Evolutionary conservation across 1,140 invertebrate genomes (phyloP).

Genomic region (Hycleus cichorii): DNA sequence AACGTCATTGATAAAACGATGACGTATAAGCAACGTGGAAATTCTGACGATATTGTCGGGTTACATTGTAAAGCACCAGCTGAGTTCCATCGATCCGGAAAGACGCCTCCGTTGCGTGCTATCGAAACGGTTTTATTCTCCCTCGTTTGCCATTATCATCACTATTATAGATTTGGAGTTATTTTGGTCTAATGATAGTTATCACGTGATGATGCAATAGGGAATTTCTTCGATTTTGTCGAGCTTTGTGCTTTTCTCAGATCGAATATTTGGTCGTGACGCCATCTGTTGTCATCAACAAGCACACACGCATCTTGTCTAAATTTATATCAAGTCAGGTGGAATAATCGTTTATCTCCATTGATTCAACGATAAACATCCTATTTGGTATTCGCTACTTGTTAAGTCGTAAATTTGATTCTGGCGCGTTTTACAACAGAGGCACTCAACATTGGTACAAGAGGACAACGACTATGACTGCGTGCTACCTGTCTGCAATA

Average conservation of each 20-base stretch:
- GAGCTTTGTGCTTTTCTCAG: too few relatives aligned
- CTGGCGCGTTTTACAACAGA: not conserved
- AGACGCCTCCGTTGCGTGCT: conserved; percentile 9
- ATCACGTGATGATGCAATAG: too few relatives aligned
- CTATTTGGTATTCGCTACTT: too few relatives aligned
- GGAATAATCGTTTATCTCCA: too few relatives aligned
- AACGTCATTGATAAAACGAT: not conserved
- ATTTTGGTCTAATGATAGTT: too few relatives aligned
- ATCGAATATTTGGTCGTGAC: too few relatives aligned
- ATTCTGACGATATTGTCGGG: conserved; percentile 5
- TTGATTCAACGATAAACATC: too few relatives aligned
- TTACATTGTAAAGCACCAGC: not conserved
- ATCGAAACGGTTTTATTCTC: conserved; percentile 2
- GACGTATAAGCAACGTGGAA: not conserved
- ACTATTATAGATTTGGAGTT: not conserved
- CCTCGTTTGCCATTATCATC: not conserved
- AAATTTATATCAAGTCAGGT: too few relatives aligned
- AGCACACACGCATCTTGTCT: too few relatives aligned
- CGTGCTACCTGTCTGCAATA: conserved; percentile 6
- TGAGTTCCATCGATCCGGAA: conserved; percentile 8
- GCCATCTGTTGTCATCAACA: too few relatives aligned
- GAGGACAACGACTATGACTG: not conserved
- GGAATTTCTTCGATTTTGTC: too few relatives aligned
- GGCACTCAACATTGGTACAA: too few relatives aligned
- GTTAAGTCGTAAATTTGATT: conserved; percentile 4